phyloP scores from a whole-genome alignment of 2,113 vertebrate genomes.

The Poeciliopsis occidentalis region DNA sequence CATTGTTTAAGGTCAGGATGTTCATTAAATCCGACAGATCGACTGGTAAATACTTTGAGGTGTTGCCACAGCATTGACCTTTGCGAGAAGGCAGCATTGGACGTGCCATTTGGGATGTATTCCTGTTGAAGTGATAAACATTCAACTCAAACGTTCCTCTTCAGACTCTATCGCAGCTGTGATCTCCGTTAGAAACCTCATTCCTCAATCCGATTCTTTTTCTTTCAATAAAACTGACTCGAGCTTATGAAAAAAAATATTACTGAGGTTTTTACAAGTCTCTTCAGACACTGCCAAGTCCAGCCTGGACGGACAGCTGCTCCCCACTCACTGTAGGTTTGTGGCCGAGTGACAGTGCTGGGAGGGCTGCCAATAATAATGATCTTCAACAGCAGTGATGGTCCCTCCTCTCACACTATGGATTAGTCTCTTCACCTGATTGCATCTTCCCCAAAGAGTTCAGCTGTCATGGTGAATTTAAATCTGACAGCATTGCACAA shows the following conservation, averaged over 20 bases:
- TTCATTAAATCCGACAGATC: conserved; percentile 80
- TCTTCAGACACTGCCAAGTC: conserved; percentile 15
- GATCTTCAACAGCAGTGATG: conserved; percentile 29
- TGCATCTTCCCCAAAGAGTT: conserved; percentile 27
- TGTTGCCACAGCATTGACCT: conserved; percentile 72
- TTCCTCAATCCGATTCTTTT: not conserved
- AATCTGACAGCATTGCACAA: conserved; percentile 10
- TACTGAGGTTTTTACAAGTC: not conserved
- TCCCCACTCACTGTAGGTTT: conserved; percentile 22
- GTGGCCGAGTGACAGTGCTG: conserved; percentile 31
- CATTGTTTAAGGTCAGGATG: conserved; percentile 80
- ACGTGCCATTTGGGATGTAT: conserved; percentile 61
- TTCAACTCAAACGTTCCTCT: conserved; percentile 37
- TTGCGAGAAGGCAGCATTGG: conserved; percentile 70
- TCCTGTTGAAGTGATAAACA: conserved; percentile 55
- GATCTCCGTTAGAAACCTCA: conserved; percentile 53
- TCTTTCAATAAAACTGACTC: not conserved
- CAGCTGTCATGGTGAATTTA: conserved; percentile 27
- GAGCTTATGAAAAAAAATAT: not conserved
- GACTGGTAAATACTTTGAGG: conserved; percentile 61
- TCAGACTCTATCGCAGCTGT: conserved; percentile 62
- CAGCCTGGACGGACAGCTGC: conserved; percentile 44
- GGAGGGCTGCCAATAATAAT: conserved; percentile 50
- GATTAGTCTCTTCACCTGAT: conserved; percentile 46
- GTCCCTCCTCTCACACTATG: conserved; percentile 39